Conservation (phyloP, 64 coral and sea anemone species). For the Trachythela sp. region DNA sequence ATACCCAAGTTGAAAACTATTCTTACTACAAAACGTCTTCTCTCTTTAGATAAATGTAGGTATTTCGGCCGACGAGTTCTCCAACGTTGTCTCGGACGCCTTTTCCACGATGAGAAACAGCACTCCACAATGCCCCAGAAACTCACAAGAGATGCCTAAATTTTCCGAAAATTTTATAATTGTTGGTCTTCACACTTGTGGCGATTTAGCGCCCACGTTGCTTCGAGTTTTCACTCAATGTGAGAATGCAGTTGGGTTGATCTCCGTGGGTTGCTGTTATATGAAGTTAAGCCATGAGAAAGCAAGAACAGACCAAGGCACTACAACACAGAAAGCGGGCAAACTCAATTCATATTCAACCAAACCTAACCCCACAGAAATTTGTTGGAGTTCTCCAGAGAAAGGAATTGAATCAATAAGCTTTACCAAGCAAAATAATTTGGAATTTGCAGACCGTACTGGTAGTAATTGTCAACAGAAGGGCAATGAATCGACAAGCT, state of each 20-base stretch:
- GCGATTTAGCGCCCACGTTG: background rate
- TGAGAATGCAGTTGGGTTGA: background rate
- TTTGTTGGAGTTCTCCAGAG: too few relatives aligned
- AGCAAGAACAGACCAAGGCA: background rate
- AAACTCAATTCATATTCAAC: background rate
- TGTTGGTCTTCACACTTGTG: slow-evolving; percentile 16
- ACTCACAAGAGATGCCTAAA: background rate
- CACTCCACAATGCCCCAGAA: background rate
- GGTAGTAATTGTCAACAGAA: background rate
- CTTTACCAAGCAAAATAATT: background rate
- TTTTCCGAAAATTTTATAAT: background rate
- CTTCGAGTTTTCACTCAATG: background rate
- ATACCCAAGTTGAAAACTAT: background rate
- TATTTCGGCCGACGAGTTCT: background rate
- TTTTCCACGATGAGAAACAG: background rate
- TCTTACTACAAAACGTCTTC: background rate
- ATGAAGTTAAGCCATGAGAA: background rate
- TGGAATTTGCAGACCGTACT: background rate
- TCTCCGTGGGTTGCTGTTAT: slow-evolving; percentile 6
- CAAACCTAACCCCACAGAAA: background rate
- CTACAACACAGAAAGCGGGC: background rate
- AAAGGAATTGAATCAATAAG: background rate
- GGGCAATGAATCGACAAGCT: background rate
- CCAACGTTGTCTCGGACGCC: background rate
- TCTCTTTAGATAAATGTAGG: background rate